These are phyloP conservation scores for Eupithecia exiguata DNA, from an alignment of 2,888 invertebrate species.

Conservation along the genomic window DNA sequence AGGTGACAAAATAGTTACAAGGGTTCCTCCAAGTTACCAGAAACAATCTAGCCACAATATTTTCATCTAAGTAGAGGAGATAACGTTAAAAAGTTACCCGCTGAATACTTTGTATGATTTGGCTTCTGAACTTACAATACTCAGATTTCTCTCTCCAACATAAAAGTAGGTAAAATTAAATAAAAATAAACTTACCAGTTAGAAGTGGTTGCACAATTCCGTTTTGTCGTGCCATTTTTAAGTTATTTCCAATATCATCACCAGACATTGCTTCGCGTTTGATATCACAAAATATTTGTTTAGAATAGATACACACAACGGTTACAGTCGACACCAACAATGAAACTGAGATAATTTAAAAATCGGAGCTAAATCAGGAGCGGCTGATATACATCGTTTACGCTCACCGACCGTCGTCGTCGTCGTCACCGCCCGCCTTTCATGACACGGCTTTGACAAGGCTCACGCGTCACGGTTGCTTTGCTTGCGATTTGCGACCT, in stretches of 20 bases:
- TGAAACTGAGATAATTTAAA: not conserved
- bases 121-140: not conserved
- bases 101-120: not conserved
- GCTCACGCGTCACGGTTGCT: too few species aligned
- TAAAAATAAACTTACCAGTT: conserved; percentile 87
- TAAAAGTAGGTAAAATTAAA: not conserved
- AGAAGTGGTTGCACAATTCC: conserved; percentile 94
- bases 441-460: too few species aligned
- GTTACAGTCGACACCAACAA: not conserved
- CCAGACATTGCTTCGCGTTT: conserved; percentile 62
- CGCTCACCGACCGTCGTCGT: not conserved
- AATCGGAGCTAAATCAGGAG: not conserved
- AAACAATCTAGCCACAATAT: not conserved
- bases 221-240: conserved; percentile 86
- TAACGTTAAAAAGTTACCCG: not conserved
- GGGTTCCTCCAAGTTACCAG: not conserved
- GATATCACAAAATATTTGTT: conserved; percentile 37
- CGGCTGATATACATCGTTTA: not conserved
- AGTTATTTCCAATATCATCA: conserved; percentile 60
- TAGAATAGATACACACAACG: conserved; percentile 7
- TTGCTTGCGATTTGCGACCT: too few species aligned
- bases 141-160: not conserved
- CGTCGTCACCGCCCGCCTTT: not conserved
- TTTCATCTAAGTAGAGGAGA: too few species aligned
- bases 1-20: too few species aligned